Percentiles rank a stretch among this genome's conserved stretches.
Evolutionary conservation across 2,113 vertebrate genomes (phyloP).

Genomic region (Cygnus buccinator): DNA sequence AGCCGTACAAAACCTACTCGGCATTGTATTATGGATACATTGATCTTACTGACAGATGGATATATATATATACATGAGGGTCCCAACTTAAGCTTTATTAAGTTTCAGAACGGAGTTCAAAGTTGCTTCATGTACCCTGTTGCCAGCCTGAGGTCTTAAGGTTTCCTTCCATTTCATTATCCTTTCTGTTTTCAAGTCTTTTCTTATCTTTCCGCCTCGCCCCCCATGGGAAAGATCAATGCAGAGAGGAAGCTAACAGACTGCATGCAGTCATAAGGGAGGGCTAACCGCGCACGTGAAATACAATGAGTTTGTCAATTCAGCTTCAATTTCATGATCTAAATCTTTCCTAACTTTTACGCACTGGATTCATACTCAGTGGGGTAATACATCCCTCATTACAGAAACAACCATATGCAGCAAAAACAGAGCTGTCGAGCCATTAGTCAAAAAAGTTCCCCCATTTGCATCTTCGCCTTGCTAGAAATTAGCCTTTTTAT

Average conservation of each 20-base stretch:
- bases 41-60: neutral
- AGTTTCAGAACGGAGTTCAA: conserved; percentile 4
- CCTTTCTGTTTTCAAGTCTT: neutral
- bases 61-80: neutral
- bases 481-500: neutral
- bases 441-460: neutral
- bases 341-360: neutral
- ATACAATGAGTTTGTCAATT: neutral
- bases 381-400: neutral
- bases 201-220: neutral
- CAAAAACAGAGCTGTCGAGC: neutral
- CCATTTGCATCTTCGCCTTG: neutral
- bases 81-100: neutral
- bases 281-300: neutral
- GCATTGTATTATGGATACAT: neutral
- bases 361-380: neutral
- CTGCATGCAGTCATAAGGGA: fast-evolving
- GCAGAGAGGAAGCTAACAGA: neutral
- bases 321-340: neutral
- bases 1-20: neutral
- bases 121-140: neutral
- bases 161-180: neutral
- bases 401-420: neutral
- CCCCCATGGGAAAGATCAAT: neutral
- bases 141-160: neutral